phyloP scores from a whole-genome alignment of 2,797 vertebrate genomes.

The Eurystomus glaucurus region DNA sequence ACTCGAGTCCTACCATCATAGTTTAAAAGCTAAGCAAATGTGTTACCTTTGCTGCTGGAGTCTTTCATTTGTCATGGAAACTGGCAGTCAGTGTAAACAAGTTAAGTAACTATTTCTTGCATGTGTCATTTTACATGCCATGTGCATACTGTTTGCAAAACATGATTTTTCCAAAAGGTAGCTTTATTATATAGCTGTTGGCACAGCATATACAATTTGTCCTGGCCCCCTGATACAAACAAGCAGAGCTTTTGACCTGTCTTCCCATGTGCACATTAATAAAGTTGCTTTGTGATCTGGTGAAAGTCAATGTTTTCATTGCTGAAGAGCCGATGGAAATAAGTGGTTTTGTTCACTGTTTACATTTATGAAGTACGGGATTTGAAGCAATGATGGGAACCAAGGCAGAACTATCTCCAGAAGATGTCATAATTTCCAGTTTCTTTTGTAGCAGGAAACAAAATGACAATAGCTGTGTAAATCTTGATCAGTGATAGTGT shows the following conservation, averaged over 20 bases:
- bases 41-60: not conserved
- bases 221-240: not conserved
- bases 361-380: not conserved
- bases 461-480: not conserved
- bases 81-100: not conserved
- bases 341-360: not conserved
- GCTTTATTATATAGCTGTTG: not conserved
- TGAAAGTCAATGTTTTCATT: not conserved
- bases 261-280: not conserved
- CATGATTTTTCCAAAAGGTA: not conserved
- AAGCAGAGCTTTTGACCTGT: not conserved
- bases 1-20: not conserved
- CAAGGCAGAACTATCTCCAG: not conserved
- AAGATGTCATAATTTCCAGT: not conserved
- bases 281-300: not conserved
- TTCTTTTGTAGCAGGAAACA: not conserved
- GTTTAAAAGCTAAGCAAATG: not conserved
- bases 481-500: not conserved
- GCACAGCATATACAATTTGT: not conserved
- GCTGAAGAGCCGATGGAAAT: not conserved
- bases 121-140: not conserved
- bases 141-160: not conserved
- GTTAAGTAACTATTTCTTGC: not conserved
- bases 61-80: constrained; percentile 7
- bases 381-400: not conserved